Conservation (phyloP, 2,888 invertebrate genomes). For the Drosophila maculinotata region DNA sequence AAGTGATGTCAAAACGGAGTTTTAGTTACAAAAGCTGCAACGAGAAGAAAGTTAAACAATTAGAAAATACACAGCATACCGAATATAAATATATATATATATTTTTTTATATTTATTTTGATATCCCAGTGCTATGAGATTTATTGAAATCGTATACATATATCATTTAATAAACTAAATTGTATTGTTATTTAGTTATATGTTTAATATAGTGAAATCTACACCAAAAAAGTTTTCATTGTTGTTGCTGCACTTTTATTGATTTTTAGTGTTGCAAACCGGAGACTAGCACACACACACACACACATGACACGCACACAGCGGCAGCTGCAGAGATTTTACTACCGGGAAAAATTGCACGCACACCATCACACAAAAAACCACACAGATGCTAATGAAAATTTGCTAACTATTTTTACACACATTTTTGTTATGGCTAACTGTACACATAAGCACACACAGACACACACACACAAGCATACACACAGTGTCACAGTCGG, state of each 20-base stretch:
- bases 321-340: constrained; percentile 59
- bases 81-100: constrained; percentile 10
- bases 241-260: constrained; percentile 72
- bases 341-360: constrained; percentile 77
- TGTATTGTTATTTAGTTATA: no score
- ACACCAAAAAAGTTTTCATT: constrained; percentile 57
- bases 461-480: constrained; percentile 32
- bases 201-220: constrained; percentile 62
- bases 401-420: constrained; percentile 70
- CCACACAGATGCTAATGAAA: constrained; percentile 28
- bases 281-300: constrained; percentile 51
- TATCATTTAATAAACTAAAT: no score
- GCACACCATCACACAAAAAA: constrained; percentile 37
- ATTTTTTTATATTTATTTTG: constrained; percentile 5
- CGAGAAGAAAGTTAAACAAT: constrained; percentile 54
- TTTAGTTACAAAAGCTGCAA: constrained; percentile 86
- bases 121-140: no score
- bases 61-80: constrained; percentile 24
- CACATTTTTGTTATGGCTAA: constrained; percentile 68
- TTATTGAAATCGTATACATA: no score
- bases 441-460: constrained; percentile 59
- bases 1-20: constrained; percentile 86
- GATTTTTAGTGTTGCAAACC: constrained; percentile 79
- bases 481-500: constrained; percentile 54
- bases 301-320: constrained; percentile 35